These are phyloP conservation scores for Linepithema humile DNA, from an alignment of 1,140 invertebrate species.

Conservation along the genomic window DNA sequence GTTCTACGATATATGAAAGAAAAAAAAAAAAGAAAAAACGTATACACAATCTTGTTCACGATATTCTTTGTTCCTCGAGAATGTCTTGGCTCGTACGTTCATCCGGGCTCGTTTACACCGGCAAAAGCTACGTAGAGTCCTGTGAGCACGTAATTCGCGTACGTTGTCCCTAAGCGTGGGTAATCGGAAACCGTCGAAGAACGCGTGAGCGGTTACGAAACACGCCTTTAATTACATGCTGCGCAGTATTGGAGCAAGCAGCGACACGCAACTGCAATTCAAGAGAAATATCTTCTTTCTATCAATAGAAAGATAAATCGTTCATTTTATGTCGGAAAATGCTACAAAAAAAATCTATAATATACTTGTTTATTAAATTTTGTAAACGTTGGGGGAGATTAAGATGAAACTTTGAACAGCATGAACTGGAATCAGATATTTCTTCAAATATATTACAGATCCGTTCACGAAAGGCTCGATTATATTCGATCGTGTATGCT, in stretches of 20 bases:
- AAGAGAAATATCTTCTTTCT: slow-evolving; percentile 29
- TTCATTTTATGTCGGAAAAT: neutral
- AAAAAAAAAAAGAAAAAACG: neutral
- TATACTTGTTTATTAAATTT: too few relatives aligned
- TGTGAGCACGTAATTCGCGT: slow-evolving; percentile 50
- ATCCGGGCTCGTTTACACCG: neutral
- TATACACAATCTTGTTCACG: too few relatives aligned
- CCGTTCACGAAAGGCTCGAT: slow-evolving; percentile 21
- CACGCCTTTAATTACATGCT: slow-evolving; percentile 71
- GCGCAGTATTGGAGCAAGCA: slow-evolving; percentile 38
- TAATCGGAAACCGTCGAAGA: slow-evolving; percentile 71
- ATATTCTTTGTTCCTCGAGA: neutral
- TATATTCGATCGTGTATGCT: slow-evolving; percentile 36
- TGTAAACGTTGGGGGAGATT: too few relatives aligned
- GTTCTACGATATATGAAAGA: neutral
- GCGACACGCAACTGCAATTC: slow-evolving; percentile 36
- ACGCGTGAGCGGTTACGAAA: slow-evolving; percentile 67
- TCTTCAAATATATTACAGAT: neutral
- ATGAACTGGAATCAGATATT: neutral
- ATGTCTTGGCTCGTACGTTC: neutral
- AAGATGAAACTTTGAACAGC: neutral
- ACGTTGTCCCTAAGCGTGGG: slow-evolving; percentile 43
- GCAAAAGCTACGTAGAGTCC: slow-evolving; percentile 49
- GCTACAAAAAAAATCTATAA: neutral
- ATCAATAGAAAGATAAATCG: neutral